A percentile compares a stretch with the other conserved stretches of the same genome.
Evolutionary conservation across 2,888 invertebrate genomes (phyloP).

Genomic region (Agrilus cyanescens): DNA sequence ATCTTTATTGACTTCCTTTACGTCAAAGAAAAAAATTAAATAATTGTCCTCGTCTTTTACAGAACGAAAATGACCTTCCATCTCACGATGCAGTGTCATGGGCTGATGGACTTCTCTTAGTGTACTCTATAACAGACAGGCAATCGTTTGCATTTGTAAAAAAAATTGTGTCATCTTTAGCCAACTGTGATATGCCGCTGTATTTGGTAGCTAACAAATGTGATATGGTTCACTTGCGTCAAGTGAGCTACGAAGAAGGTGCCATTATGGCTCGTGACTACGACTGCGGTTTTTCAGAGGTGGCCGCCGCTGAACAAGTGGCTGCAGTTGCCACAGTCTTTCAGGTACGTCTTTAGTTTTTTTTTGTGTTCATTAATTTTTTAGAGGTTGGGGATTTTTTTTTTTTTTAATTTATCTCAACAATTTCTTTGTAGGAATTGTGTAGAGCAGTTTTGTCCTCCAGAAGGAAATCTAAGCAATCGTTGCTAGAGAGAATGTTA

Average conservation of each 20-base stretch:
- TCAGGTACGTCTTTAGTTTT: slow-evolving; percentile 34
- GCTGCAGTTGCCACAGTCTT: slow-evolving; percentile 72
- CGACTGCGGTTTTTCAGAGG: slow-evolving; percentile 79
- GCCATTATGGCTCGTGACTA: slow-evolving; percentile 80
- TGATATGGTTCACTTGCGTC: slow-evolving; percentile 81
- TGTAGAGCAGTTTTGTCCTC: slow-evolving; percentile 71
- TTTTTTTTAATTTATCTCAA: slow-evolving; percentile 23
- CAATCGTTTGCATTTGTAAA: slow-evolving; percentile 74
- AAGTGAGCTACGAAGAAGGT: slow-evolving; percentile 80
- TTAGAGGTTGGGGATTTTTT: too few relatives aligned
- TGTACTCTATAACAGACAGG: slow-evolving; percentile 84
- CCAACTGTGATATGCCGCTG: slow-evolving; percentile 61
- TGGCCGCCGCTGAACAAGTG: slow-evolving; percentile 81
- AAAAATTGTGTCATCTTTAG: slow-evolving; percentile 49
- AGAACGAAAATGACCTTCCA: slow-evolving; percentile 65
- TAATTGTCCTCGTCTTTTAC: slow-evolving; percentile 17
- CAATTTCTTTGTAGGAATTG: slow-evolving; percentile 47
- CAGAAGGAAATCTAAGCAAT: slow-evolving; percentile 74
- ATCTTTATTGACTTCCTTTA: too few relatives aligned
- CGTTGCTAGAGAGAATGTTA: slow-evolving; percentile 70
- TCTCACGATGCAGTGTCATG: slow-evolving; percentile 61
- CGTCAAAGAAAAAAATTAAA: too few relatives aligned
- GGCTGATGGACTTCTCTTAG: slow-evolving; percentile 81
- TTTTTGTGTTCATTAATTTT: too few relatives aligned
- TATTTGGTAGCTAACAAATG: slow-evolving; percentile 85